A percentile compares a stretch with the other conserved stretches of the same genome.
Evolutionary conservation across 1,140 invertebrate species (phyloP).

Genomic region (Halyomorpha halys): DNA sequence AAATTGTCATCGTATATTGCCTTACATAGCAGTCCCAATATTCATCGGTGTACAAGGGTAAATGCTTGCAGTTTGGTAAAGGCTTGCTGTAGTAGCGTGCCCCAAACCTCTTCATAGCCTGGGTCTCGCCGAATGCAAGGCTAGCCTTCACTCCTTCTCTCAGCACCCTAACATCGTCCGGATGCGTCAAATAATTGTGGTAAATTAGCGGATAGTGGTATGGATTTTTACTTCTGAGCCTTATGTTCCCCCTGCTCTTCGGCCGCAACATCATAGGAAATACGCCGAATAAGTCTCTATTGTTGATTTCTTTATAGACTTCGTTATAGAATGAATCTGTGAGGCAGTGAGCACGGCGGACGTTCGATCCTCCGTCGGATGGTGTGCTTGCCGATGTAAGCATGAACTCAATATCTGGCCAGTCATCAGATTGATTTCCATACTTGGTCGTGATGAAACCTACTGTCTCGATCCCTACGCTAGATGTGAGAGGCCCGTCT

Average conservation of each 20-base stretch:
- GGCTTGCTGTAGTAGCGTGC: conserved; percentile 58
- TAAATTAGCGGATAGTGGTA: conserved; percentile 73
- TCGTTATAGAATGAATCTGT: conserved; percentile 68
- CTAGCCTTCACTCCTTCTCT: conserved; percentile 76
- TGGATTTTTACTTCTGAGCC: conserved; percentile 65
- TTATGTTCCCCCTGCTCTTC: conserved; percentile 68
- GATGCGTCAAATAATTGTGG: conserved; percentile 79
- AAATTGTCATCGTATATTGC: conserved; percentile 75
- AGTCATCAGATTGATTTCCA: conserved; percentile 68
- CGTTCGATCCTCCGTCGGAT: conserved; percentile 57
- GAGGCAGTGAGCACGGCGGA: conserved; percentile 65
- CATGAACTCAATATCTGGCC: conserved; percentile 87
- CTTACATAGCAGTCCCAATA: conserved; percentile 71
- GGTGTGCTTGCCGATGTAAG: conserved; percentile 66
- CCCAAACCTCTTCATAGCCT: conserved; percentile 49
- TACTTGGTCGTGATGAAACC: conserved; percentile 81
- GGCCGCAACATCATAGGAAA: conserved; percentile 81
- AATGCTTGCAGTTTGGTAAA: conserved; percentile 66
- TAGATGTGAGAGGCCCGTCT: conserved; percentile 70
- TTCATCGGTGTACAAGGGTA: conserved; percentile 64
- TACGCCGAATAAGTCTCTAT: conserved; percentile 62
- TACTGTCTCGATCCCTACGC: conserved; percentile 69
- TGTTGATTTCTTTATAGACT: conserved; percentile 55
- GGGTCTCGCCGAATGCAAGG: conserved; percentile 54
- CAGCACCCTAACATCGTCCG: conserved; percentile 63